Evolutionary conservation across 1,140 invertebrate species (phyloP).

Genomic region (Anoplolepis gracilipes): DNA sequence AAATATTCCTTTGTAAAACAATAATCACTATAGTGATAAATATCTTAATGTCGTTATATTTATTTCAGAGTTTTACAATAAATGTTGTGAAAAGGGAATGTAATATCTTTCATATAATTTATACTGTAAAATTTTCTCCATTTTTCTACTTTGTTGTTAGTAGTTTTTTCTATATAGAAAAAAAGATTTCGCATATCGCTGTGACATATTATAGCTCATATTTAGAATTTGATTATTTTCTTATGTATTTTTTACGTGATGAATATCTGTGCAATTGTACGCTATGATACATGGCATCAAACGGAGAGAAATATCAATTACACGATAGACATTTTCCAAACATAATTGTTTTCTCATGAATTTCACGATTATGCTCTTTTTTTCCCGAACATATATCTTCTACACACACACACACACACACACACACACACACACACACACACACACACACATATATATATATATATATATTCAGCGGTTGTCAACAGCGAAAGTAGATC

Average conservation of each 20-base stretch:
- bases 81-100: too few species aligned
- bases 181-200: background rate
- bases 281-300: background rate
- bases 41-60: too few species aligned
- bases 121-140: too few species aligned
- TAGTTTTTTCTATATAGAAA: background rate
- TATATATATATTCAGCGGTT: background rate
- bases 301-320: background rate
- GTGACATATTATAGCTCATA: background rate
- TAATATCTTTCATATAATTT: too few species aligned
- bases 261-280: background rate
- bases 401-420: too few species aligned
- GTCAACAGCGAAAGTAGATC: background rate
- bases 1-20: too few species aligned
- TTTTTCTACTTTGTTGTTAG: too few species aligned
- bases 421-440: too few species aligned
- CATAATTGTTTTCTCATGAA: background rate
- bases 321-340: background rate
- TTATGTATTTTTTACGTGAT: background rate
- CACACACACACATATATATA: background rate
- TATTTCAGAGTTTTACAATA: too few species aligned
- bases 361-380: background rate
- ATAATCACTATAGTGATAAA: too few species aligned
- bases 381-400: background rate
- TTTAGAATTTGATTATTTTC: background rate